A percentile compares a stretch with the other conserved stretches of the same genome.
These are phyloP conservation scores for Caerostris darwini DNA, from an alignment of 1,140 invertebrate species.

Conservation along the genomic window DNA sequence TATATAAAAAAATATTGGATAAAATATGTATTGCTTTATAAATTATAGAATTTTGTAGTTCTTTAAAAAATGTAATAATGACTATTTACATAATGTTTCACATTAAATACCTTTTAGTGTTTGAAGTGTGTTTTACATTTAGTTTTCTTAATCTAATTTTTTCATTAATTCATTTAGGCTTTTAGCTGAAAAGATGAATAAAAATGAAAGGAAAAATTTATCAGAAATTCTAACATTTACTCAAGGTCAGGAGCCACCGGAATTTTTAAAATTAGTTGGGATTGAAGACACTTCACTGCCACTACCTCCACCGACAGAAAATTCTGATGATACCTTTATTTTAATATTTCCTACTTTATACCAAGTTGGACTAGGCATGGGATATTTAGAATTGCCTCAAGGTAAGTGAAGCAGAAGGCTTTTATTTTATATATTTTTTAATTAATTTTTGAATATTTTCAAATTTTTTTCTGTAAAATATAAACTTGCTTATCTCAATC, in stretches of 20 bases:
- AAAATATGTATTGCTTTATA: too few species aligned
- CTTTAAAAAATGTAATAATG: too few species aligned
- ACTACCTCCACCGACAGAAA: constrained; percentile 84
- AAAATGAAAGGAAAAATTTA: constrained; percentile 98
- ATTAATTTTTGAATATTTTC: not conserved
- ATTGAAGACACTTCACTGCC: constrained; percentile 80
- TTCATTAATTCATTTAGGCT: constrained; percentile 84
- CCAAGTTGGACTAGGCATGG: constrained; percentile 97
- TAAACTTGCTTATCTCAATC: too few species aligned
- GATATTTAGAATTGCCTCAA: constrained; percentile 98
- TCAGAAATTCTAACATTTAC: constrained; percentile 93
- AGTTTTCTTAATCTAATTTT: not conserved
- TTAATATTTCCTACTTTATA: constrained; percentile 92
- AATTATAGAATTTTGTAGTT: too few species aligned
- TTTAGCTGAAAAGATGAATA: constrained; percentile 99
- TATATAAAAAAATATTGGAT: too few species aligned
- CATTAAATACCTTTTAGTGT: not conserved
- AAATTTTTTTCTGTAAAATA: not conserved
- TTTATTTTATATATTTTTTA: not conserved
- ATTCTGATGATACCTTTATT: constrained; percentile 89
- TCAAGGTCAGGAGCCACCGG: constrained; percentile 90
- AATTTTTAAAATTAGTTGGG: constrained; percentile 91
- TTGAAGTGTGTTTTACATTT: not conserved
- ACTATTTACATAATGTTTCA: not conserved
- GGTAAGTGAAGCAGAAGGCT: constrained; percentile 81